These are phyloP conservation scores for Pogonocherus hispidulus DNA, from an alignment of 2,888 invertebrate species.

Conservation along the genomic window DNA sequence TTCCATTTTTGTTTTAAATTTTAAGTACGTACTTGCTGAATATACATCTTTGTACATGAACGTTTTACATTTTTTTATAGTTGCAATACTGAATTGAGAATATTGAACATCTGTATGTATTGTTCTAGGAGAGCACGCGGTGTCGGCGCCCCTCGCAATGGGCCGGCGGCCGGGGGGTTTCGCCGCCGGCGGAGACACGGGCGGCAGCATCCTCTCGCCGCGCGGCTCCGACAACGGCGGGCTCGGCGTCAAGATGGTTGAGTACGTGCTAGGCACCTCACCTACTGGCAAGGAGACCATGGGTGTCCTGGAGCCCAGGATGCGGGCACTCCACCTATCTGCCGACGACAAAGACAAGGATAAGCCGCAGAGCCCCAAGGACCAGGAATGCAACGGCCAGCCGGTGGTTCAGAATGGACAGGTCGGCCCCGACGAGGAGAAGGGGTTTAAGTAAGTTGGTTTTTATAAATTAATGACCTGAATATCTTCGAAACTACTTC, in stretches of 20 bases:
- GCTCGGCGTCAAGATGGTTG: constrained; percentile 97
- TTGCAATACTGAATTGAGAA: too few species aligned
- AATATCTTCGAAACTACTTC: too few species aligned
- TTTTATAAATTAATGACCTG: too few species aligned
- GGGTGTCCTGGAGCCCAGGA: constrained; percentile 73
- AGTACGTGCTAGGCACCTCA: constrained; percentile 95
- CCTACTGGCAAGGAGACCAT: constrained; percentile 83
- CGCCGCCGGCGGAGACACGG: constrained; percentile 72
- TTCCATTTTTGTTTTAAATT: too few species aligned
- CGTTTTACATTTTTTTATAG: too few species aligned
- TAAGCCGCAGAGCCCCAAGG: constrained; percentile 72
- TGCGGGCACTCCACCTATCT: constrained; percentile 74
- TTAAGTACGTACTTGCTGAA: too few species aligned
- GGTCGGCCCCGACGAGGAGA: constrained; percentile 76
- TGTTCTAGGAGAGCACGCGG: constrained; percentile 78
- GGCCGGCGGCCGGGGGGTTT: constrained; percentile 79
- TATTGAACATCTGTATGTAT: too few species aligned
- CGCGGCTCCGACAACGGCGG: constrained; percentile 87
- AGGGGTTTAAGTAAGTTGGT: constrained; percentile 87
- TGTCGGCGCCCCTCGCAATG: constrained; percentile 82
- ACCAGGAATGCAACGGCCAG: constrained; percentile 66
- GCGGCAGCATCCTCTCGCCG: constrained; percentile 79
- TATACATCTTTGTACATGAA: too few species aligned
- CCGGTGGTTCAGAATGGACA: constrained; percentile 70
- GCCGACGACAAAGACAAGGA: constrained; percentile 73